Base-by-base conservation (phyloP, 2,888 invertebrate genomes). In the Carterocephalus palaemon region DNA sequence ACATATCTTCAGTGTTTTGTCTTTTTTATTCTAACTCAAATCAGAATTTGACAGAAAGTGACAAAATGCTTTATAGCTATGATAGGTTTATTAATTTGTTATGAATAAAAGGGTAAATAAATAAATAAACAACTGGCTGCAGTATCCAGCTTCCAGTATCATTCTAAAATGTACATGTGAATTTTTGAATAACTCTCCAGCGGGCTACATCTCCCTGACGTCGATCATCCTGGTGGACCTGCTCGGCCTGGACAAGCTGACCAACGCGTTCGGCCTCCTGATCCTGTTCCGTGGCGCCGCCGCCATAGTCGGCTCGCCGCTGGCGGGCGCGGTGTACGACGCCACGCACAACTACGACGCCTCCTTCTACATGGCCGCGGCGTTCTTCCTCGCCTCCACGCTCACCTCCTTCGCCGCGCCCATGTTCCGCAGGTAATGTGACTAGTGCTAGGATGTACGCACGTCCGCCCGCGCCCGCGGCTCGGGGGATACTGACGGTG, bases 221-320 rank as follows among this genome's bases (percentile, higher is more conserved):
- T 99, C 99, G 34, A 98, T 99, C 70, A 97, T 99, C 69, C 89
- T 99, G 51, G 98, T 98, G 58, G 98, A 99, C 77, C 89, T 99
- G 22, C 89, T 99, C 33, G 99, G 99, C 1, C 87, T 99, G 70
- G 98, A 98, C 71, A 95, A 95, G 74, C 86, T 99, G 58, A 99
- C 99, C 32, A 99, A 97, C 76, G 98, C 98, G 32, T 99, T 99
- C 82, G 99, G 99, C 6, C 89, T 99, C 52, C 89, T 99, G 43
- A 97, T 98, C 63, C 85, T 99, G 58, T 97, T 97, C 89, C 92
- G 99, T 69, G 99, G 99, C 34, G 93, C 95, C 23, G 97, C 99
- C 3, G 95, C 97, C 9, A 94, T 98, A 38, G 88, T 97, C 60
- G 95, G 95, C 10, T 93, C 94, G 1, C 94, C 94, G 1, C 75